Evolutionary conservation across 2,888 invertebrate species (phyloP).

Genomic region (Caenorhabditis doughertyi): DNA sequence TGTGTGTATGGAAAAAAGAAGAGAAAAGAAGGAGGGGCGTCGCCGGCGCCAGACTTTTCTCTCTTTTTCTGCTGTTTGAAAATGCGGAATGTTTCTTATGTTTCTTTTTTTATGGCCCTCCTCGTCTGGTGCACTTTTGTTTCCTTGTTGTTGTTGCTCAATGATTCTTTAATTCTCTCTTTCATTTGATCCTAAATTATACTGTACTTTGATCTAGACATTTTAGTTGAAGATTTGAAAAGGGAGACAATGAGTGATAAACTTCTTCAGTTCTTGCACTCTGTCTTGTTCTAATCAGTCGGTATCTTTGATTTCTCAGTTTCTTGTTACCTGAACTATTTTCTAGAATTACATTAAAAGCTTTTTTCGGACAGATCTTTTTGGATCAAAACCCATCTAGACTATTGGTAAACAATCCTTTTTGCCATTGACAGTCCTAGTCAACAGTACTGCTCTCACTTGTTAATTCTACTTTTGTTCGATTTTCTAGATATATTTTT

Average conservation of each 20-base stretch:
- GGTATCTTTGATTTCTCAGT: background rate
- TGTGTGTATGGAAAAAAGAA: constrained; percentile 25
- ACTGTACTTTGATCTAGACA: constrained; percentile 11
- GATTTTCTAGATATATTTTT: background rate
- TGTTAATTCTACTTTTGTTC: background rate
- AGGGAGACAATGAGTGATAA: background rate
- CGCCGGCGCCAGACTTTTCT: constrained; percentile 47
- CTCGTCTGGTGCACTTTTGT: constrained; percentile 2
- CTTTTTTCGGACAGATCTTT: too few relatives aligned
- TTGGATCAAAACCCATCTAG: too few relatives aligned
- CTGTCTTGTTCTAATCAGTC: background rate
- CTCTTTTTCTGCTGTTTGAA: constrained; percentile 23
- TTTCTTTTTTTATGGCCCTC: constrained; percentile 12
- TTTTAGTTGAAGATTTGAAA: background rate
- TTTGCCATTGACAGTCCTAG: too few relatives aligned
- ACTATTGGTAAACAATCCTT: too few relatives aligned
- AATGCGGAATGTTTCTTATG: constrained; percentile 28
- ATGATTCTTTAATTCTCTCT: background rate
- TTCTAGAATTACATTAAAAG: too few relatives aligned
- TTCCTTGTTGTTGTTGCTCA: constrained; percentile 6
- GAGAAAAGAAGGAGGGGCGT: constrained; percentile 23
- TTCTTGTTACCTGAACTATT: background rate
- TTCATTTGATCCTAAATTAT: too few relatives aligned
- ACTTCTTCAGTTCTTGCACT: background rate
- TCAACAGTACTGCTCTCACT: too few relatives aligned